Evolutionary conservation across 1,140 invertebrate genomes (phyloP).

Genomic region (Zelostemma sp.): DNA sequence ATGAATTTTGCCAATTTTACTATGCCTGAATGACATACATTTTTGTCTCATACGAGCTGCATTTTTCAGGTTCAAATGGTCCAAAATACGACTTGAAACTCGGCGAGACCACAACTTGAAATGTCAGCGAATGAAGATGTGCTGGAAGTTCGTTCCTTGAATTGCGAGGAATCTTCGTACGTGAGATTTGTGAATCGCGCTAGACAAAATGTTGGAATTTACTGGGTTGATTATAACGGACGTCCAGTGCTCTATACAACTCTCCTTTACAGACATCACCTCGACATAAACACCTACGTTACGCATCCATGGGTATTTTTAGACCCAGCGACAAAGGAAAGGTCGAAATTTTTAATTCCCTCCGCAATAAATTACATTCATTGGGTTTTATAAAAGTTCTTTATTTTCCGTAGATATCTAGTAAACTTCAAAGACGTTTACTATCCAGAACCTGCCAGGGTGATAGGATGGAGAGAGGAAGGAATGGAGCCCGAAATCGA

Average conservation of each 20-base stretch:
- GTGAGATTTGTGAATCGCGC: constrained; percentile 81
- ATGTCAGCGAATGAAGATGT: too few species aligned
- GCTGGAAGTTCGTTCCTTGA: not conserved
- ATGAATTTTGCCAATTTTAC: too few species aligned
- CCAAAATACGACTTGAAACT: too few species aligned
- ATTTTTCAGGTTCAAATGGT: too few species aligned
- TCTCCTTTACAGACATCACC: constrained; percentile 68
- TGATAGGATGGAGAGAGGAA: not conserved
- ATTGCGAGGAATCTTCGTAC: constrained; percentile 62
- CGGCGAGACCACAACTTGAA: too few species aligned
- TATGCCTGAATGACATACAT: too few species aligned
- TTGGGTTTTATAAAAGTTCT: not conserved
- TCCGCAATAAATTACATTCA: not conserved
- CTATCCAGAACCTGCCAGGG: constrained; percentile 18
- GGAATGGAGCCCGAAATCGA: constrained; percentile 1
- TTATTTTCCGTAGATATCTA: constrained; percentile 17
- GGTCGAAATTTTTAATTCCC: constrained; percentile 41
- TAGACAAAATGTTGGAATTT: constrained; percentile 73
- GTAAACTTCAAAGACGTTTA: constrained; percentile 12
- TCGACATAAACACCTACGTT: constrained; percentile 79
- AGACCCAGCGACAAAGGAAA: constrained; percentile 74
- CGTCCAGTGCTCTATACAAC: constrained; percentile 71
- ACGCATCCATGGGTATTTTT: constrained; percentile 82
- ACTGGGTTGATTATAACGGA: constrained; percentile 83
- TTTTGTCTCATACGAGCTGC: too few species aligned